Evolutionary conservation across 2,797 vertebrate species (phyloP), one percentile per base, ranked within the genome.

Genomic region (Scleropages formosus): DNA sequence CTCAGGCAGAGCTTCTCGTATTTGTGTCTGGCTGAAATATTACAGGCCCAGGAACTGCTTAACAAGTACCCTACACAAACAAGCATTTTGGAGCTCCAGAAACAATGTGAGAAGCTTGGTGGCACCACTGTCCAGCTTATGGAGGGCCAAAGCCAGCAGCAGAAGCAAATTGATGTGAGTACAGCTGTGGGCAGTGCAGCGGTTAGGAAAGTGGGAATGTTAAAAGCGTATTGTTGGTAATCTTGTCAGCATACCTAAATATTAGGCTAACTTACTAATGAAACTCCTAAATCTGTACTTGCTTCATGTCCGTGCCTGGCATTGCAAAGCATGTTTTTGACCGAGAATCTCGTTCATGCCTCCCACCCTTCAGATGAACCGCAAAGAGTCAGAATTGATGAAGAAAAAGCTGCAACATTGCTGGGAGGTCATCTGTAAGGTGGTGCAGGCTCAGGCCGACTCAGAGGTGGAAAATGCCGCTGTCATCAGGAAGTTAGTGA

Each of bases 141-240:
- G 0, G 86, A 93, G 18, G 93, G 94, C 62, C 85, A 79, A 24
- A 78, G 26, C 6, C 85, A 87, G 85, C 91, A 91, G 62, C 92
- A 95, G 84, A 87, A 73, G 12, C 89, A 92, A 71, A 92, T 95
- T 0, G 79, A 94, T 59, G 96, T 95, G 61, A 79, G 90, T 24
- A 27, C 2, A 15, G 16, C 49, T 27, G 62, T 13, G 12, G 3
- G 10, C 1, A 27, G 49, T 1, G 20, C 15, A 10, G 27, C 20
- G 51, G 53, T 51, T 7, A 66, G 39, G 64, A n/a, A 46, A 66
- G 18, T 10, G 39, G 4, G 49, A 15, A 16, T 86, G 89, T 91
- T 95, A 67, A 13, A 31, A 46, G 31, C 39, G 39, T 2, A 39
- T 31, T 39, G 31, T n/a, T n/a, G 31, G 31, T 39, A 39, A 39